A percentile compares a stretch with the other conserved stretches of the same genome.
Conservation (phyloP, 2,113 vertebrate genomes). For the Trinectes maculatus region DNA sequence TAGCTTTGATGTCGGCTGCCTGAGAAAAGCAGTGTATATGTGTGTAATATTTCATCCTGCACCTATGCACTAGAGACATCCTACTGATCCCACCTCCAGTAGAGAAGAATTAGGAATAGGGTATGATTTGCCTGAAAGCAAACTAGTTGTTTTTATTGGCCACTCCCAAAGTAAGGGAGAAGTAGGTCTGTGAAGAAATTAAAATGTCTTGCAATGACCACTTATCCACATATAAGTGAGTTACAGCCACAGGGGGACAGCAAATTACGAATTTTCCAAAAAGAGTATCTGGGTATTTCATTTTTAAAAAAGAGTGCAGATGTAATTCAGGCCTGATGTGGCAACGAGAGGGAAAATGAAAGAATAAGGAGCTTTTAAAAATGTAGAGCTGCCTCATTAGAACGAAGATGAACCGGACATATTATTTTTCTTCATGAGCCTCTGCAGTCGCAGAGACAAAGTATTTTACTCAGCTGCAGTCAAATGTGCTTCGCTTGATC, state of each 20-base stretch:
- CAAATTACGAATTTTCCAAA: constrained; percentile 12
- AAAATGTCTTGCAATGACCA: background rate
- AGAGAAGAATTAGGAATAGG: constrained; percentile 1
- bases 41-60: constrained; percentile 2
- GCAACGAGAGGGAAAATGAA: constrained; percentile 36
- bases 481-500: constrained; percentile 1
- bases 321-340: background rate
- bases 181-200: background rate
- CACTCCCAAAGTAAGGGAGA: background rate
- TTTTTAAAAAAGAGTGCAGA: constrained; percentile 10
- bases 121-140: background rate
- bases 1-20: constrained; percentile 7
- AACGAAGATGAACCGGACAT: constrained; percentile 29
- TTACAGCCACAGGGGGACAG: background rate
- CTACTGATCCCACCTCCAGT: constrained; percentile 15
- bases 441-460: constrained; percentile 1
- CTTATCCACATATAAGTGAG: constrained; percentile 1
- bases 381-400: constrained; percentile 29
- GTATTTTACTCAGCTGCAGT: constrained; percentile 1
- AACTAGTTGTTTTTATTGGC: background rate
- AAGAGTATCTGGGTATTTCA: background rate
- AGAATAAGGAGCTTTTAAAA: constrained; percentile 36
- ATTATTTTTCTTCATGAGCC: background rate
- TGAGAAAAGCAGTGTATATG: constrained; percentile 10
- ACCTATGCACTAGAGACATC: constrained; percentile 11